These are phyloP conservation scores for Meganola albula DNA, from an alignment of 2,888 invertebrate species.

Conservation along the genomic window DNA sequence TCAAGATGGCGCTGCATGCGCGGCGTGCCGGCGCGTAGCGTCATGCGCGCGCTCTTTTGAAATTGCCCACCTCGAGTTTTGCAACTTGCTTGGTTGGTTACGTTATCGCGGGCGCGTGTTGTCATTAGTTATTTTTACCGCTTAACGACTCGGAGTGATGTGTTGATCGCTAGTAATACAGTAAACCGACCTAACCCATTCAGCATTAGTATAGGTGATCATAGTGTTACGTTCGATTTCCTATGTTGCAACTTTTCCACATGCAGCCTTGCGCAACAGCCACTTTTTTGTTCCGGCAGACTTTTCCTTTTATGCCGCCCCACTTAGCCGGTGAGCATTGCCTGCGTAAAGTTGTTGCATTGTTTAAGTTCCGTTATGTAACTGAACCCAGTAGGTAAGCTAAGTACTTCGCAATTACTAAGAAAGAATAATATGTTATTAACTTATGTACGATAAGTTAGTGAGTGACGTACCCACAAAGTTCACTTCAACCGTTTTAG, in stretches of 20 bases:
- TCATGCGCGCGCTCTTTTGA: conserved; percentile 68
- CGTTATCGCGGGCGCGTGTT: conserved; percentile 71
- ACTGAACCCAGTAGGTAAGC: too few species aligned
- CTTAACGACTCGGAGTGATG: conserved; percentile 38
- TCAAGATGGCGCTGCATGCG: conserved; percentile 73
- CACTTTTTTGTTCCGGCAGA: conserved; percentile 66
- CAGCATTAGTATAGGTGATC: conserved; percentile 39
- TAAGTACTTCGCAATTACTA: conserved; percentile 28
- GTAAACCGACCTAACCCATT: too few species aligned
- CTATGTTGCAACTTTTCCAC: conserved; percentile 70
- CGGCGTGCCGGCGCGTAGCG: conserved; percentile 70
- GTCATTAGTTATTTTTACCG: conserved; percentile 75
- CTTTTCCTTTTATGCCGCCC: conserved; percentile 63
- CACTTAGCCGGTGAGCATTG: conserved; percentile 41
- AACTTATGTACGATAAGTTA: too few species aligned
- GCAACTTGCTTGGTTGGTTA: conserved; percentile 59
- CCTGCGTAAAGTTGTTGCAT: conserved; percentile 41
- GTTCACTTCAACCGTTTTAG: too few species aligned
- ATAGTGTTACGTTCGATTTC: conserved; percentile 54
- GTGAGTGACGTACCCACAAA: too few species aligned
- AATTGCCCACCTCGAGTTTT: conserved; percentile 59
- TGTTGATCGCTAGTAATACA: conserved; percentile 48
- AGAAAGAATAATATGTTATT: too few species aligned
- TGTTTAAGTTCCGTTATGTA: conserved; percentile 49
- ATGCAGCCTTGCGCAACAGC: conserved; percentile 67